Evolutionary conservation across 2,888 invertebrate genomes (phyloP).

Genomic region (Pimpla rufipes): DNA sequence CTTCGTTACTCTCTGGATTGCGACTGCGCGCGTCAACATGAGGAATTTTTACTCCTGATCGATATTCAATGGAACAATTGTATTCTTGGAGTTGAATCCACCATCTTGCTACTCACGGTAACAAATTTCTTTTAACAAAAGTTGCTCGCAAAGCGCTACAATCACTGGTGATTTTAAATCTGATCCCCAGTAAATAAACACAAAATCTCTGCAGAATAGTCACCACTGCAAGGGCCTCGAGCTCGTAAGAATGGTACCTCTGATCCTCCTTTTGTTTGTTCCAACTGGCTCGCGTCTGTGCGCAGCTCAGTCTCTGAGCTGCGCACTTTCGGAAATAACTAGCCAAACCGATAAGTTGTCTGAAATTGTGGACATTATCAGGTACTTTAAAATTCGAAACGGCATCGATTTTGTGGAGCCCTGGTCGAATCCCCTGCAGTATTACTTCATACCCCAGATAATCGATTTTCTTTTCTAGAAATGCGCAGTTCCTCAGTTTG

Average conservation of each 20-base stretch:
- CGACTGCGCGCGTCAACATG: conserved; percentile 77
- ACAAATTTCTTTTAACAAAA: conserved; percentile 38
- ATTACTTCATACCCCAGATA: conserved; percentile 68
- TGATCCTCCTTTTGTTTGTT: conserved; percentile 76
- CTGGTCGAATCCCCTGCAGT: conserved; percentile 61
- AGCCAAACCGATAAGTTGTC: conserved; percentile 70
- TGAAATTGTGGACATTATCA: conserved; percentile 56
- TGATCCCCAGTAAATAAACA: conserved; percentile 77
- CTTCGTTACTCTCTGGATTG: neutral
- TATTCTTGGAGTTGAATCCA: conserved; percentile 71
- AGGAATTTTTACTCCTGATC: no score
- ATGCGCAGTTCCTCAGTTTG: conserved; percentile 65
- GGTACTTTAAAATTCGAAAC: conserved; percentile 61
- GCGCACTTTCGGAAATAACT: conserved; percentile 71
- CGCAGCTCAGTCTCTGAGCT: conserved; percentile 74
- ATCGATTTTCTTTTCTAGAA: conserved; percentile 54
- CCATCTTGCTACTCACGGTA: conserved; percentile 50
- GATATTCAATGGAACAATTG: conserved; percentile 69
- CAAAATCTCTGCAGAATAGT: conserved; percentile 78
- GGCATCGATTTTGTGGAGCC: conserved; percentile 62
- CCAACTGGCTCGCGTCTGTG: conserved; percentile 75
- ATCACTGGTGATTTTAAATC: conserved; percentile 71
- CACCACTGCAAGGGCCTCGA: conserved; percentile 80
- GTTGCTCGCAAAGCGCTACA: conserved; percentile 51
- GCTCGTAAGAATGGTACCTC: conserved; percentile 80